Base-by-base conservation (phyloP, 2,888 invertebrate species). In the Agonopterix arenella region DNA sequence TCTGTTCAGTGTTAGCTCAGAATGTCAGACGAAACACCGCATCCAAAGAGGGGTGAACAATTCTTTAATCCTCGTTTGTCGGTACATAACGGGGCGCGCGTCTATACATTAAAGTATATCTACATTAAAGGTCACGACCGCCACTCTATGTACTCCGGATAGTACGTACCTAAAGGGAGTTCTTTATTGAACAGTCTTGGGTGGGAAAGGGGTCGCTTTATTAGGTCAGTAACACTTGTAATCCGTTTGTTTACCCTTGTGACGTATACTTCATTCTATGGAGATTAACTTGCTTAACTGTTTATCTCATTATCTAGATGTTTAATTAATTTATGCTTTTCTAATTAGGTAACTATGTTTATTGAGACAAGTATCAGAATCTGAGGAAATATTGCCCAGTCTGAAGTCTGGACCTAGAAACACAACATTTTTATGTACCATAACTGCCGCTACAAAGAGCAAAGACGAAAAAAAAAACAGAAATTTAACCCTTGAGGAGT, bases 211-310 rank as follows among this genome's bases (percentile, higher is more conserved):
- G 86, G 82, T 80, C 82, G 80, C 68, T 78, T 84, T 86, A 86
- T 83, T 85, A 86, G 88, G 88, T 88, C 88, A 88, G 81, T 85
- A 82, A 81, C 84, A 83, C 80, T 76, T 68, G 76, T 75, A 78
- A 76, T 76, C 70, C 68, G 78, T 78, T 78, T 80, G 80, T 82
- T 80, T 81, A 82, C 78, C 72, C 69, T 74, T 68, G 68, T 66
- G 64, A 64, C 62, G 60, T 65, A 62, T 59, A 57, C 51, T 45
- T 49, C 44, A 47, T 56, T 51, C 45, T 53, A 11, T 3, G 8
- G 36, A 44, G 49, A 46, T 54, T 45, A 36, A 28, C 28, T 28
- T 5, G 28, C 28, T 18, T 28, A 44, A 16, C 37, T 54, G 40
- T 62, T 56, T 53, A 57, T 49, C 54, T 59, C 48, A 57, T 61